Evolutionary conservation across 2,113 vertebrate species (phyloP).

Genomic region (Loxodonta africana): DNA sequence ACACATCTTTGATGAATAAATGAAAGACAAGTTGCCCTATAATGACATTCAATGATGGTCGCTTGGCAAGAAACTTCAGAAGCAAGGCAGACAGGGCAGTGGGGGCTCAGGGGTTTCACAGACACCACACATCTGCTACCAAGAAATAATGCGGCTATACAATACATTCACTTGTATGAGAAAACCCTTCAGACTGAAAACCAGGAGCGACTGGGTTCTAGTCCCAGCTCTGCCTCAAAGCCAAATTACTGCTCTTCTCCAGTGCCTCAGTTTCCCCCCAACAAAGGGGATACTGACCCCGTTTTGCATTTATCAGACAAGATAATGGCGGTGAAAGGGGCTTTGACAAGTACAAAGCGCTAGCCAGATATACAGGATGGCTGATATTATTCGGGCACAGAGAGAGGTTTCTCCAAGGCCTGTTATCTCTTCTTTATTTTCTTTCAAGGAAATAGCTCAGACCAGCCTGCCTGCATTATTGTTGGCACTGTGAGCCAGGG

Average conservation of each 20-base stretch:
- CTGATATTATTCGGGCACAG: conserved; percentile 72
- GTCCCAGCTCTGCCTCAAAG: background rate
- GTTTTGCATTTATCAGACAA: conserved; percentile 60
- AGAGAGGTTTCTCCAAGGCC: conserved; percentile 83
- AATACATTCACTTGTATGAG: background rate
- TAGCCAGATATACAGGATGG: conserved; percentile 44
- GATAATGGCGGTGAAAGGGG: conserved; percentile 60
- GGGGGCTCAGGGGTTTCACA: background rate
- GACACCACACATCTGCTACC: background rate
- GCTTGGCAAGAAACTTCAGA: background rate
- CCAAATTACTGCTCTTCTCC: background rate
- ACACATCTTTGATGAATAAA: background rate
- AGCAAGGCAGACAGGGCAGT: background rate
- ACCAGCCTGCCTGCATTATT: conserved; percentile 88
- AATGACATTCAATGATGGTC: background rate
- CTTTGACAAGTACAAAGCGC: conserved; percentile 67
- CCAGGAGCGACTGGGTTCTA: conserved; percentile 28
- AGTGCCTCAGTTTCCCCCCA: conserved; percentile 53
- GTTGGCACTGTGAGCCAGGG: conserved; percentile 85
- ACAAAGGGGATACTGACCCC: conserved; percentile 48
- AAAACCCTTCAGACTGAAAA: background rate
- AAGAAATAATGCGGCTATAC: background rate
- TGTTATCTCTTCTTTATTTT: conserved; percentile 89
- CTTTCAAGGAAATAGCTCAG: conserved; percentile 84
- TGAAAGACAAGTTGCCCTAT: background rate